These are phyloP conservation scores for Calidris pygmaea DNA, from an alignment of 2,113 vertebrate species.

Conservation along the genomic window DNA sequence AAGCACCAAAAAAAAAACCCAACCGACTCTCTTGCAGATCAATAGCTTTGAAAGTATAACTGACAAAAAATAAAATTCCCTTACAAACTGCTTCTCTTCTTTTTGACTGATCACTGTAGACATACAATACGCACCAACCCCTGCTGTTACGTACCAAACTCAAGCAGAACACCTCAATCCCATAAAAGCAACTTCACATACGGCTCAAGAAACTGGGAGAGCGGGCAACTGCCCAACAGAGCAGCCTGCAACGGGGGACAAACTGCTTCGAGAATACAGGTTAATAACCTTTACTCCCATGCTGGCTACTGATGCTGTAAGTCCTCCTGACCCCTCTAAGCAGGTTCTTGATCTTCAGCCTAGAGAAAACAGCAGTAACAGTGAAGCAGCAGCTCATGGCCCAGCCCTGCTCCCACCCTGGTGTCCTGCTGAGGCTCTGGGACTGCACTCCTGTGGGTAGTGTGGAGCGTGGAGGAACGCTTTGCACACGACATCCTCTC, in stretches of 20 bases:
- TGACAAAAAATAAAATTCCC: neutral
- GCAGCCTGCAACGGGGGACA: neutral
- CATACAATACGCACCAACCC: accelerated
- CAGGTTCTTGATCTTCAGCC: neutral
- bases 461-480: accelerated
- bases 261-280: neutral
- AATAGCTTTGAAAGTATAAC: neutral
- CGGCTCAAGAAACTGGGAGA: neutral
- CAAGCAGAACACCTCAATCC: neutral
- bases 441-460: neutral
- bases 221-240: neutral
- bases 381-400: neutral
- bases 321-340: neutral
- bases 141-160: neutral
- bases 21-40: neutral
- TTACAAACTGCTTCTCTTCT: neutral
- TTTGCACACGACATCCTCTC: neutral
- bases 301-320: neutral
- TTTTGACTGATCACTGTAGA: neutral
- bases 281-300: neutral
- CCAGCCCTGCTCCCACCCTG: neutral
- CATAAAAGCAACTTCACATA: neutral
- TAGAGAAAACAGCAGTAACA: neutral
- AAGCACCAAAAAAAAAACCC: neutral
- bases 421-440: neutral